phyloP scores from a whole-genome alignment of 2,797 vertebrate genomes.

The Benthosema pterotum region DNA sequence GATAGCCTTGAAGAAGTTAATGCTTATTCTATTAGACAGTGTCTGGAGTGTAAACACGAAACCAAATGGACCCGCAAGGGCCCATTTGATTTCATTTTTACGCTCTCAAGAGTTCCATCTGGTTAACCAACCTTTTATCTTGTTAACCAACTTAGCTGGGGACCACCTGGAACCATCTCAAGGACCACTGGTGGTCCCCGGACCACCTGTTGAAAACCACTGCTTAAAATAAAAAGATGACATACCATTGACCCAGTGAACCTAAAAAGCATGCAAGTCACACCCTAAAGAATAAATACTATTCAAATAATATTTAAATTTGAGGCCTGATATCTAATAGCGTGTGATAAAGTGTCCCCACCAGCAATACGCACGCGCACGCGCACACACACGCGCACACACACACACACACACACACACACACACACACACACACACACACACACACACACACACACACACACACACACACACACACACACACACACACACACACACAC shows the following conservation, averaged over 20 bases:
- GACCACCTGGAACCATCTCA: too few species aligned
- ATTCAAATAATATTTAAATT: slow-evolving; percentile 67
- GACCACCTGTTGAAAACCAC: too few species aligned
- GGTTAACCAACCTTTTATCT: too few species aligned
- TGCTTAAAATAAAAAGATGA: too few species aligned
- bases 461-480: slow-evolving; percentile 8
- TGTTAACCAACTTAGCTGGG: too few species aligned
- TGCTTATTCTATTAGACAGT: too few species aligned
- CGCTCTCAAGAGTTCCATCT: too few species aligned
- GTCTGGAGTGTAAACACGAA: too few species aligned
- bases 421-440: slow-evolving; percentile 7
- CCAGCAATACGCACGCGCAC: not conserved
- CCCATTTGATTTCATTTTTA: too few species aligned
- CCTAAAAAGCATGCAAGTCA: slow-evolving; percentile 31
- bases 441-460: slow-evolving; percentile 5
- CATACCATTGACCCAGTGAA: slow-evolving; percentile 23
- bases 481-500: not conserved
- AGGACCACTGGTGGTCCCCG: too few species aligned
- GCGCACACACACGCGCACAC: slow-evolving; percentile 7
- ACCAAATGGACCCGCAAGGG: too few species aligned
- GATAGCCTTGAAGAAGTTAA: too few species aligned
- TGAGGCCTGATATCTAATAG: slow-evolving; percentile 6
- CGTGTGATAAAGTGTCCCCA: not conserved
- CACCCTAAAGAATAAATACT: slow-evolving; percentile 31
- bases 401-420: slow-evolving; percentile 10